Conservation (phyloP, 2,888 invertebrate species). For the Smittia aterrima region DNA sequence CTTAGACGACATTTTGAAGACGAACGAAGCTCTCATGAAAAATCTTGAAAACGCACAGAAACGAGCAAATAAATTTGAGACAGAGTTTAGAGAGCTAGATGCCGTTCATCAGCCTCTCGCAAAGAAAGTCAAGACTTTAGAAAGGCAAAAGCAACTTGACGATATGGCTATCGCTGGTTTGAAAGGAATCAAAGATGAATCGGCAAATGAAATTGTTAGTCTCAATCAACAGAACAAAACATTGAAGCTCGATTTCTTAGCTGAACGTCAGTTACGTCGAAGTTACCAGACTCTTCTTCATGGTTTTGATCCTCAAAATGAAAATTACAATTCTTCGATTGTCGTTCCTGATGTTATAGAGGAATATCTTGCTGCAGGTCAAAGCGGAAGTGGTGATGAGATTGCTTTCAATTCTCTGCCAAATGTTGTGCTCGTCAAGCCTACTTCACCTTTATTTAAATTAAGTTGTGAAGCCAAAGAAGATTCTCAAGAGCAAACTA, state of each 20-base stretch:
- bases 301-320: constrained; percentile 10
- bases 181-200: background rate
- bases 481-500: too few species aligned
- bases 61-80: background rate
- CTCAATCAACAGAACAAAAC: background rate
- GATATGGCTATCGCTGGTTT: background rate
- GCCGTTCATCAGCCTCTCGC: background rate
- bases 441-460: too few species aligned
- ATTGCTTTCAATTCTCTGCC: too few species aligned
- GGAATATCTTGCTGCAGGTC: background rate
- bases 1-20: constrained; percentile 8
- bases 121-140: background rate
- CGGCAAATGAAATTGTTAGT: constrained; percentile 6
- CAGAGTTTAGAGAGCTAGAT: background rate
- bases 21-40: background rate
- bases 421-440: too few species aligned
- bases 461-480: too few species aligned
- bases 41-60: background rate
- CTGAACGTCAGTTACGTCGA: constrained; percentile 22
- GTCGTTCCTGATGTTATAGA: background rate
- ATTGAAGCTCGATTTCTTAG: background rate
- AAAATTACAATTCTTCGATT: background rate
- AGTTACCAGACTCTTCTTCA: constrained; percentile 1
- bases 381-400: too few species aligned
- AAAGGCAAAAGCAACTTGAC: background rate